phyloP scores from a whole-genome alignment of 2,113 vertebrate genomes.

The Xiphophorus couchianus region DNA sequence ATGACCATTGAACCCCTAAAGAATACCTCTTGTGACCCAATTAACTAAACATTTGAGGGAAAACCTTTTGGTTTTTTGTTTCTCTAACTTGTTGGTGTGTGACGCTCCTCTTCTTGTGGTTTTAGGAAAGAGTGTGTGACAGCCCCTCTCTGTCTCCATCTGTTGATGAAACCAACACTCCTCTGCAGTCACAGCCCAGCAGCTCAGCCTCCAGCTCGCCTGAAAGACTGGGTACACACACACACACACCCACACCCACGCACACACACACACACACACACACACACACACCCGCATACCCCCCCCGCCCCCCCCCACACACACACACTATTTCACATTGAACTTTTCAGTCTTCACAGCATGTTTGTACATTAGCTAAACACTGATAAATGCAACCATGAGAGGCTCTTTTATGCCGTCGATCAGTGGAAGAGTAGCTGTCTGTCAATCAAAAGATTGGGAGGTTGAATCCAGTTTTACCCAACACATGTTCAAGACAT shows the following conservation, averaged over 20 bases:
- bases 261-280: neutral
- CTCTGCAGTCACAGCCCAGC: constrained; percentile 87
- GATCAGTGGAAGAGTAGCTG: neutral
- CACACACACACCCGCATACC: neutral
- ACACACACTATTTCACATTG: constrained; percentile 6
- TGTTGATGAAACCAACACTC: constrained; percentile 86
- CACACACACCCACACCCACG: too few species aligned
- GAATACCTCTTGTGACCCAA: neutral
- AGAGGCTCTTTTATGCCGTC: neutral
- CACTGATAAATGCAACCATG: neutral
- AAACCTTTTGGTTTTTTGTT: neutral
- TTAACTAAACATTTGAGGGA: neutral
- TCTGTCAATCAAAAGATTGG: neutral
- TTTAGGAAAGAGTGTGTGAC: constrained; percentile 87
- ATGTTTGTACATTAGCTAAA: neutral
- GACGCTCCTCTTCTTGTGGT: neutral
- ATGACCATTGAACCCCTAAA: neutral
- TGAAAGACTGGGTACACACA: constrained; percentile 83
- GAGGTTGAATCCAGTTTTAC: neutral
- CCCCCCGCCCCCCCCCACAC: too few species aligned
- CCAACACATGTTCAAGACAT: neutral
- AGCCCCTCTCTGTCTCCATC: constrained; percentile 88
- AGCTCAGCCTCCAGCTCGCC: constrained; percentile 92
- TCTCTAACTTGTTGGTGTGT: neutral
- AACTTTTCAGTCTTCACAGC: neutral